Percentiles rank a stretch among this genome's conserved stretches.
Evolutionary conservation across 2,113 vertebrate genomes (phyloP).

Genomic region (Probosciger aterrimus): DNA sequence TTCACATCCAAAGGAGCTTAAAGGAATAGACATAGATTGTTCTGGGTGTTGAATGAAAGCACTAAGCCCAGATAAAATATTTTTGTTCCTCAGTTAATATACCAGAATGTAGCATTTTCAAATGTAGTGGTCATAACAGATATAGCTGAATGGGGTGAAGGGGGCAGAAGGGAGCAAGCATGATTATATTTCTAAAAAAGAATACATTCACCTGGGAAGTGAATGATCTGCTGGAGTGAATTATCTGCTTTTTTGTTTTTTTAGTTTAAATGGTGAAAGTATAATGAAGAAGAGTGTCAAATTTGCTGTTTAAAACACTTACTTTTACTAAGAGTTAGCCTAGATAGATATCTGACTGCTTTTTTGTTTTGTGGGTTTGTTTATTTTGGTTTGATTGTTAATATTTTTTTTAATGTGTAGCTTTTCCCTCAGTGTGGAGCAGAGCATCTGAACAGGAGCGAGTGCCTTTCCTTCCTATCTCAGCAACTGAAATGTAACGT

Average conservation of each 20-base stretch:
- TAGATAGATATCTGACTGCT: background rate
- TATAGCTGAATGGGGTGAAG: background rate
- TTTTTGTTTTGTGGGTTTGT: background rate
- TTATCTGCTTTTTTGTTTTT: background rate
- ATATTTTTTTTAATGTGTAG: background rate
- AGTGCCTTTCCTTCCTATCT: background rate
- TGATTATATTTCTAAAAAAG: background rate
- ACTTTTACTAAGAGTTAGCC: background rate
- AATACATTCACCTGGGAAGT: background rate
- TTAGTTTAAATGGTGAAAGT: background rate
- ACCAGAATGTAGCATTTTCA: background rate
- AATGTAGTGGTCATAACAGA: background rate
- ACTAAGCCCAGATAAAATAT: slow-evolving; percentile 24
- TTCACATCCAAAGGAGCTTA: slow-evolving; percentile 63
- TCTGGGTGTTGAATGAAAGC: slow-evolving; percentile 62
- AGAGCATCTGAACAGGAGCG: background rate
- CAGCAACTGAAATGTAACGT: background rate
- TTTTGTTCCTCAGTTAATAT: slow-evolving; percentile 21
- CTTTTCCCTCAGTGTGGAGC: background rate
- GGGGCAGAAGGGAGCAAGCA: background rate
- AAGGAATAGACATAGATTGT: slow-evolving; percentile 57
- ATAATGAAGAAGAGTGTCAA: background rate
- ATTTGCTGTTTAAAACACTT: background rate
- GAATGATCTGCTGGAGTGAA: background rate
- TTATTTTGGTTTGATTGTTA: background rate